Evolutionary conservation across 1,140 invertebrate species (phyloP).

Genomic region (Diorhabda sublineata): DNA sequence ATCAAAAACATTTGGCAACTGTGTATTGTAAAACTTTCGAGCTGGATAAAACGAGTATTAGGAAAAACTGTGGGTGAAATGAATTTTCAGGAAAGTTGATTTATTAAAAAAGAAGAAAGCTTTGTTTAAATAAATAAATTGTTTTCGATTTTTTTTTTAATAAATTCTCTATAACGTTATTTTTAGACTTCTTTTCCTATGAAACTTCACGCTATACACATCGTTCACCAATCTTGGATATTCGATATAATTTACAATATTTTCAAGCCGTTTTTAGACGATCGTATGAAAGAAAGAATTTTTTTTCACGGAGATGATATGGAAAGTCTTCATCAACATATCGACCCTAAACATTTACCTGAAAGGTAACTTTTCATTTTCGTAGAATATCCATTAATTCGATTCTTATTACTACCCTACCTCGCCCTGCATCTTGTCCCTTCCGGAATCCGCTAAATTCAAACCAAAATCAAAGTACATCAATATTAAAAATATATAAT

Average conservation of each 20-base stretch:
- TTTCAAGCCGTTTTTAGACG: conserved; percentile 70
- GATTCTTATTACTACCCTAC: no score
- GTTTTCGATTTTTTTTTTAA: neutral
- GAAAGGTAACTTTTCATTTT: conserved; percentile 46
- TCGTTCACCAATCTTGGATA: conserved; percentile 74
- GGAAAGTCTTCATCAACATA: conserved; percentile 71
- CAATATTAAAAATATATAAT: no score
- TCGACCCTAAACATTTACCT: conserved; percentile 65
- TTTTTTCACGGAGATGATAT: conserved; percentile 73
- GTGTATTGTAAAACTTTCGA: no score
- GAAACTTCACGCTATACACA: conserved; percentile 68
- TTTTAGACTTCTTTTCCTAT: conserved; percentile 67
- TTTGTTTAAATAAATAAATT: neutral
- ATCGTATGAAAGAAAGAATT: conserved; percentile 63
- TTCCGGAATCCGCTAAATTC: no score
- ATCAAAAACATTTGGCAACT: no score
- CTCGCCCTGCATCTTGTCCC: no score
- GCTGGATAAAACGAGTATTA: no score
- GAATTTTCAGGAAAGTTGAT: no score
- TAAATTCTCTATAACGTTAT: neutral
- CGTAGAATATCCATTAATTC: no score
- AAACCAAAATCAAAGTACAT: no score
- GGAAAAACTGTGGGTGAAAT: no score
- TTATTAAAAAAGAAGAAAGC: neutral
- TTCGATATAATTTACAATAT: conserved; percentile 73